Percentiles rank a stretch among this genome's conserved stretches.
phyloP scores from a whole-genome alignment of 2,888 invertebrate genomes.

The Synanthedon formicaeformis region DNA sequence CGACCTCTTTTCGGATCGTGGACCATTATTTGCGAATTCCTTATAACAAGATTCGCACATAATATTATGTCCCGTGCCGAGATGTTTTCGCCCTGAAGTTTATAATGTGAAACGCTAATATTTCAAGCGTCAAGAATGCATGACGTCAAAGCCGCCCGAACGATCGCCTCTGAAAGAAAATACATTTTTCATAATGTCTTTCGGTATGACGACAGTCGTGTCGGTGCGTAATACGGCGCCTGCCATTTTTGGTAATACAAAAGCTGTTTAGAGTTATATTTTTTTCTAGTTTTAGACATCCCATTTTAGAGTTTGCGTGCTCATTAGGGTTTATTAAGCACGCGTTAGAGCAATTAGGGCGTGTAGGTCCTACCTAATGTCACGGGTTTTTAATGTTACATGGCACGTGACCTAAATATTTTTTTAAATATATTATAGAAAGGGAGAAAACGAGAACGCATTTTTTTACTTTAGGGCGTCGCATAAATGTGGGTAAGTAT shows the following conservation, averaged over 20 bases:
- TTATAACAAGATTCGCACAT: conserved; percentile 1
- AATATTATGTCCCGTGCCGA: not conserved
- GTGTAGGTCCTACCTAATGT: not conserved
- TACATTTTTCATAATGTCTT: conserved; percentile 36
- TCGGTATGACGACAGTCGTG: conserved; percentile 17
- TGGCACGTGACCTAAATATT: no score
- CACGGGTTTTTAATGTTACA: no score
- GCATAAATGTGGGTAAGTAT: no score
- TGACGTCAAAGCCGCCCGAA: conserved; percentile 34
- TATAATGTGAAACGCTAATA: conserved; percentile 8
- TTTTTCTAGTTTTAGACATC: conserved; percentile 11
- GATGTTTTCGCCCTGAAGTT: not conserved
- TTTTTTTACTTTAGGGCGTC: no score
- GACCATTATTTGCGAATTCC: not conserved
- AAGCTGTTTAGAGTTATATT: not conserved
- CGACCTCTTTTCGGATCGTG: no score
- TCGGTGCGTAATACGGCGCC: conserved; percentile 21
- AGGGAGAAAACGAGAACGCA: no score
- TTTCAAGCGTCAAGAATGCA: conserved; percentile 17
- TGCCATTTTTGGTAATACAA: conserved; percentile 12
- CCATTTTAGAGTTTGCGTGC: conserved; percentile 13
- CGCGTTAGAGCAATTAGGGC: not conserved
- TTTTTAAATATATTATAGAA: no score
- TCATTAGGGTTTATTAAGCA: conserved; percentile 5
- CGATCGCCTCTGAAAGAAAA: conserved; percentile 35